Conservation (phyloP, 1,140 invertebrate genomes). For the Chelonus insularis region DNA sequence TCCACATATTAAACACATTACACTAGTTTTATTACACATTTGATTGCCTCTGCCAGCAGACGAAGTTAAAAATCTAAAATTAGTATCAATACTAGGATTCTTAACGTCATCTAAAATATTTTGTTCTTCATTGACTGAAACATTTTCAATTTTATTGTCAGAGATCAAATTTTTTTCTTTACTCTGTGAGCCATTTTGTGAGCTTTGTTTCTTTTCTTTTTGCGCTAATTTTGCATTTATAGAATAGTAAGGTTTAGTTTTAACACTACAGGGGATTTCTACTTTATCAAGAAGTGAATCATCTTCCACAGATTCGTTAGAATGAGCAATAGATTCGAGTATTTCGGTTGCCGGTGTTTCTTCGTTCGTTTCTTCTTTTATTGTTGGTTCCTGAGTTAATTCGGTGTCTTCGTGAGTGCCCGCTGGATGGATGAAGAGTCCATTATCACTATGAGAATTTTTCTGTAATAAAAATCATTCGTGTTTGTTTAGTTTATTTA, state of each 20-base stretch:
- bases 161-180: conserved; percentile 33
- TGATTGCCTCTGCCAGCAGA: conserved; percentile 37
- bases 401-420: conserved; percentile 11
- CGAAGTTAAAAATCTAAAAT: conserved; percentile 48
- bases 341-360: conserved; percentile 2
- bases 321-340: not conserved
- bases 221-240: conserved; percentile 56
- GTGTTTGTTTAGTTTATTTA: too few species aligned
- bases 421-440: conserved; percentile 41
- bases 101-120: conserved; percentile 14
- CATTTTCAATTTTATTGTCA: conserved; percentile 19
- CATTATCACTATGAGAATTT: conserved; percentile 49
- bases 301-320: conserved; percentile 12
- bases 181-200: conserved; percentile 25
- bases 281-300: conserved; percentile 29
- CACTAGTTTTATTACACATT: conserved; percentile 60
- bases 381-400: conserved; percentile 11
- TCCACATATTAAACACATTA: conserved; percentile 82
- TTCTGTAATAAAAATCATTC: conserved; percentile 45
- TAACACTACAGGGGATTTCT: conserved; percentile 52
- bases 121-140: not conserved
- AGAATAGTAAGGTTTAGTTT: conserved; percentile 57
- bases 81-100: conserved; percentile 40
- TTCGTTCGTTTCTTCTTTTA: conserved; percentile 21
- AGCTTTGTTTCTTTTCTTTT: conserved; percentile 43